Conservation (phyloP, 1,140 invertebrate species). For the Ditylenchus dipsaci region DNA sequence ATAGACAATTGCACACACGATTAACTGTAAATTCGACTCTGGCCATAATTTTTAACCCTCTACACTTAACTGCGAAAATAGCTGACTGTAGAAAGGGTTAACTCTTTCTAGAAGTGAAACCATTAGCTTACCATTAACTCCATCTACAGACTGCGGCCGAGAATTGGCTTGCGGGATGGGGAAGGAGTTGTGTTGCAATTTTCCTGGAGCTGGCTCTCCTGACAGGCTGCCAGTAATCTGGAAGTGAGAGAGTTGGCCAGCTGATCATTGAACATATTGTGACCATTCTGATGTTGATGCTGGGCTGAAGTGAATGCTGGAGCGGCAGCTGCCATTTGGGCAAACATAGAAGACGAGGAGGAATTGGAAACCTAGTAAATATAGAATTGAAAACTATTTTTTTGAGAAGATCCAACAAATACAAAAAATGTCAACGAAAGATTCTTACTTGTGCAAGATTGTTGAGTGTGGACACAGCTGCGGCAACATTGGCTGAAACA, state of each 20-base stretch:
- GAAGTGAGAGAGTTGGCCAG: constrained; percentile 8
- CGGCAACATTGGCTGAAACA: neutral
- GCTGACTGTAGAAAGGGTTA: too few relatives aligned
- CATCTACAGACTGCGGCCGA: neutral
- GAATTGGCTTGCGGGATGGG: neutral
- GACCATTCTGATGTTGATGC: neutral
- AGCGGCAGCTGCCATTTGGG: neutral
- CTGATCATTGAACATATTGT: neutral
- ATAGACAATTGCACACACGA: too few relatives aligned
- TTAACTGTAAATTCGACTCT: too few relatives aligned
- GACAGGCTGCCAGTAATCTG: neutral
- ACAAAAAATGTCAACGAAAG: neutral
- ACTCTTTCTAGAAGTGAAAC: too few relatives aligned
- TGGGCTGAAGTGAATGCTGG: neutral
- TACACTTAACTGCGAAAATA: too few relatives aligned
- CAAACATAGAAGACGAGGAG: neutral
- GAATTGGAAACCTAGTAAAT: neutral
- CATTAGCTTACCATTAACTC: neutral
- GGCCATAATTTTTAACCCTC: too few relatives aligned
- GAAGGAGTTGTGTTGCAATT: neutral
- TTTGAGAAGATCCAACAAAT: neutral
- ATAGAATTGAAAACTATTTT: neutral
- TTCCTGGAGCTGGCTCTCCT: neutral
- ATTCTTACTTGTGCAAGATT: neutral
- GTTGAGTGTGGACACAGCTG: neutral